Percentiles rank a stretch among this genome's conserved stretches.
Evolutionary conservation across 1,140 invertebrate genomes (phyloP).

Genomic region (Drosophila sulfurigaster): DNA sequence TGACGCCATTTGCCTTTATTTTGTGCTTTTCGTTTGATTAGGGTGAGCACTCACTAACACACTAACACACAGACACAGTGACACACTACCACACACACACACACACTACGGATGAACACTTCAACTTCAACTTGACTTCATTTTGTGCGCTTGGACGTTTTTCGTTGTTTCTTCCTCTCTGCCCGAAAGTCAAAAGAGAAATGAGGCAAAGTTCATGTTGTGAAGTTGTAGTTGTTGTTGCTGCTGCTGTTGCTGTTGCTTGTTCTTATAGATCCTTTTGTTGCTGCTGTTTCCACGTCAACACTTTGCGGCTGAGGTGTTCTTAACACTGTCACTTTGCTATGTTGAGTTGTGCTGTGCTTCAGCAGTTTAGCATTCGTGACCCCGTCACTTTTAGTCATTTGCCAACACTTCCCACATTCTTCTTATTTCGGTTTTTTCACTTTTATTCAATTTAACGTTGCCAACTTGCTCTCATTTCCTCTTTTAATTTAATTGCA

Average conservation of each 20-base stretch:
- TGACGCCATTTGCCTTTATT: conserved; percentile 24
- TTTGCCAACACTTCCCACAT: conserved; percentile 2
- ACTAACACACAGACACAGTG: background rate
- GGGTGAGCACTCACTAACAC: conserved; percentile 7
- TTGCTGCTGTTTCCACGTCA: conserved; percentile 8
- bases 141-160: conserved; percentile 14
- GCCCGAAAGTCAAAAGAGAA: conserved; percentile 1
- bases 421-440: conserved; percentile 5
- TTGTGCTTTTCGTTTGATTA: conserved; percentile 4
- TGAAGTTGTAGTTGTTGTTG: conserved; percentile 8
- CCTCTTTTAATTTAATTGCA: conserved; percentile 67
- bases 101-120: conserved; percentile 5
- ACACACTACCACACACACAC: background rate
- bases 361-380: conserved; percentile 23
- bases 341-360: background rate
- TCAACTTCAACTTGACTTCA: conserved; percentile 9
- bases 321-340: conserved; percentile 29
- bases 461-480: conserved; percentile 42
- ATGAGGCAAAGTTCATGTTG: conserved; percentile 1
- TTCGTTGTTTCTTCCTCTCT: conserved; percentile 1
- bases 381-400: conserved; percentile 14
- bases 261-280: conserved; percentile 22
- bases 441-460: background rate
- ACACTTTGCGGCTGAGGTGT: conserved; percentile 18
- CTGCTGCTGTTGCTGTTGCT: conserved; percentile 21